Conservation (phyloP, 2,113 vertebrate species). For the Oplegnathus fasciatus region DNA sequence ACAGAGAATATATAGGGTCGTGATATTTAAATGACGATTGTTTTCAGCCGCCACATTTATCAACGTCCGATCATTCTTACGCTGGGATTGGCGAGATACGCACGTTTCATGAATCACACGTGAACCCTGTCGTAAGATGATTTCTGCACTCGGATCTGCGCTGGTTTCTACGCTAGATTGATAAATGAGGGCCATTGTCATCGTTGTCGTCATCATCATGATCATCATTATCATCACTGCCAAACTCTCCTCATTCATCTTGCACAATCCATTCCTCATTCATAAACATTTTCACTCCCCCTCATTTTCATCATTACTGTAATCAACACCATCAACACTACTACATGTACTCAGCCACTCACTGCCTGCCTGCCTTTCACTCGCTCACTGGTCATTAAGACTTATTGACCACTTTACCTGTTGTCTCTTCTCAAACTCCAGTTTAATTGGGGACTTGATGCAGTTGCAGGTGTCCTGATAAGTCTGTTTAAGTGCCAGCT, state of each 20-base stretch:
- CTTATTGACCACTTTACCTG: conserved; percentile 86
- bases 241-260: not conserved
- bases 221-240: not conserved
- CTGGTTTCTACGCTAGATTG: no score
- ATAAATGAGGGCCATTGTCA: no score
- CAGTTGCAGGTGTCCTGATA: conserved; percentile 98
- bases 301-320: not conserved
- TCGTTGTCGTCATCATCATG: not conserved
- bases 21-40: no score
- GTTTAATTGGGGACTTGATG: conserved; percentile 97
- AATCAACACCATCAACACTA: not conserved
- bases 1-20: no score
- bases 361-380: conserved; percentile 1
- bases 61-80: no score
- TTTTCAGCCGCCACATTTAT: no score
- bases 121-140: no score
- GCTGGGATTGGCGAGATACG: no score
- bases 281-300: not conserved
- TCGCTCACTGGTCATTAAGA: not conserved
- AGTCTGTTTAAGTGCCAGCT: conserved; percentile 93
- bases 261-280: not conserved
- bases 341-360: not conserved
- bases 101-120: no score
- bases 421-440: conserved; percentile 97
- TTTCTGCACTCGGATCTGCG: no score